Evolutionary conservation across 2,113 vertebrate species (phyloP), one percentile per base, ranked within the genome.

Genomic region (Acanthisitta chloris): DNA sequence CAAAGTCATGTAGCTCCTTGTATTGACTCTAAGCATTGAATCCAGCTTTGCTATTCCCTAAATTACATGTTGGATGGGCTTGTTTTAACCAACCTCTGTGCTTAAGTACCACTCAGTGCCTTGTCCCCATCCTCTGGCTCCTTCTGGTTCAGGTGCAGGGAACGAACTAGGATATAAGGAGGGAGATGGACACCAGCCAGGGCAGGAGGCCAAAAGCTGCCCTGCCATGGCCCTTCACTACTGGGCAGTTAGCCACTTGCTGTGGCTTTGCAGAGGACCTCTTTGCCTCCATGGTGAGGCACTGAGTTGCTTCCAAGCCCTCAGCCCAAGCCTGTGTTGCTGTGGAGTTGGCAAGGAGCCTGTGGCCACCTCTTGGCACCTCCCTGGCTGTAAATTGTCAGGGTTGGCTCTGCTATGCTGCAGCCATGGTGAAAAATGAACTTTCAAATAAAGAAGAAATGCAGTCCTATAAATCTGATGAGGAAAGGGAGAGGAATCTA

Each of bases 381-480:
- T 62, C 31, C 43, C 24, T 0, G 4, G 38, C 61, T 58, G 25
- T 51, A 33, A 71, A 57, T 61, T 31, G 61, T 36, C 2, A 0
- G 46, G 33, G 34, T 25, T 62, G 57, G 38, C 65, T 81, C 62
- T 42, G 18, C 8, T 36, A 73, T 31, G 82, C 36, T 25, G 70
- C 36, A 52, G 21, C 85, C 6, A 0, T 38, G 0, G 4, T 48
- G 80, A 59, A 34, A 86, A 69, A 86, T 29, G 48, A 62, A 51
- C 83, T 67, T 86, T 28, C 79, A 71, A 72, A 64, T 33, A 40
- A 74, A 64, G 80, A 54, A 77, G 92, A 85, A 82, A 88, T 77
- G 76, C 62, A 34, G 29, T 33, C 57, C 76, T 52, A 55, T 80
- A 80, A 91, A 88, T 86, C 71, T 45, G 82, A 15, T 15, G 57